phyloP scores from a whole-genome alignment of 2,888 invertebrate species.

The Mesochorus sp. region DNA sequence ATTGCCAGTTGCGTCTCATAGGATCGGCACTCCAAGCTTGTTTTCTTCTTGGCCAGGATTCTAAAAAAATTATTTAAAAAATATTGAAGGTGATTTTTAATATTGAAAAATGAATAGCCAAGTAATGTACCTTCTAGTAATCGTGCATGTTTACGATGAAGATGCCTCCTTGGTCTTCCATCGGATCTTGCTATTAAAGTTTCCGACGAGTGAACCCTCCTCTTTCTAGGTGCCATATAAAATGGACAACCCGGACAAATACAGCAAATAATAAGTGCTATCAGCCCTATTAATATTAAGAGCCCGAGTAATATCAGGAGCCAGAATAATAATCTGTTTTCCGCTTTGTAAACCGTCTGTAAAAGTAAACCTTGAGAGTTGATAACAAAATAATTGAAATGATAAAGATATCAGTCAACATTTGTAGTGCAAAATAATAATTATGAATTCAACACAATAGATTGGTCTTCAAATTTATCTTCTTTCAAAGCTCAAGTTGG shows the following conservation, averaged over 20 bases:
- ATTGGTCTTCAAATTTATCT: neutral
- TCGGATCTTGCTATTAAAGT: slow-evolving; percentile 74
- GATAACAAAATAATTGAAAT: too few species aligned
- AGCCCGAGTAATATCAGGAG: slow-evolving; percentile 89
- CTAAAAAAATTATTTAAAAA: slow-evolving; percentile 62
- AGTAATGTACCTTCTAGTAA: slow-evolving; percentile 72
- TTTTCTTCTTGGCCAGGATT: slow-evolving; percentile 80
- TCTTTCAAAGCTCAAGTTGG: too few species aligned
- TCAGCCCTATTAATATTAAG: slow-evolving; percentile 87
- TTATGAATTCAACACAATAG: neutral
- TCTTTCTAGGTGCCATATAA: slow-evolving; percentile 87
- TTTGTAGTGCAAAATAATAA: neutral
- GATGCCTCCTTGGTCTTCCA: slow-evolving; percentile 75
- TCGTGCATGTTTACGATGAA: slow-evolving; percentile 73
- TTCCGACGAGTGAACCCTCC: slow-evolving; percentile 79
- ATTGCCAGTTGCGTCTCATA: slow-evolving; percentile 87
- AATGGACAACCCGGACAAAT: slow-evolving; percentile 93
- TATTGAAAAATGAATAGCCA: too few species aligned
- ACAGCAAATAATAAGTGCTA: slow-evolving; percentile 90
- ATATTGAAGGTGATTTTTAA: too few species aligned
- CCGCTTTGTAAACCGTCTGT: slow-evolving; percentile 88
- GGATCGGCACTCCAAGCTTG: slow-evolving; percentile 95
- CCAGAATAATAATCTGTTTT: slow-evolving; percentile 90
- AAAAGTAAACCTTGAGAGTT: slow-evolving; percentile 73
- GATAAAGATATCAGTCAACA: neutral